Conservation (phyloP, 2,797 vertebrate genomes). For the Momotus momota region DNA sequence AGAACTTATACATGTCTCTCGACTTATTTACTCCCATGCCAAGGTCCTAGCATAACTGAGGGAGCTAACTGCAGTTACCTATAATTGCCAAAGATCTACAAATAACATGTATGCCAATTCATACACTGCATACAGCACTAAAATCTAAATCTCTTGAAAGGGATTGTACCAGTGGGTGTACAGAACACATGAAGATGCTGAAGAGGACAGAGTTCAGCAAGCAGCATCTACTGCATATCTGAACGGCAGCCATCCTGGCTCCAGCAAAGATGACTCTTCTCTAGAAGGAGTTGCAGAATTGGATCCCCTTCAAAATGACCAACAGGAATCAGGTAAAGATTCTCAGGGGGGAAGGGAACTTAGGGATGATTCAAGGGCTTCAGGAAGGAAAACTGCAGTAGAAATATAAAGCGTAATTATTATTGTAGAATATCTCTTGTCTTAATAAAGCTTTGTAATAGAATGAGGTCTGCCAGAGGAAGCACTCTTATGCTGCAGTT, state of each 20-base stretch:
- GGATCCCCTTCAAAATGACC: conserved; percentile 72
- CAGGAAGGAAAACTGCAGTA: not conserved
- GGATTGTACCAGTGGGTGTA: conserved; percentile 91
- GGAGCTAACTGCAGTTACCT: not conserved
- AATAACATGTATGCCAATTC: not conserved
- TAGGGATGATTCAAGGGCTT: not conserved
- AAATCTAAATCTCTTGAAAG: conserved; percentile 72
- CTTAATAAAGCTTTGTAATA: not conserved
- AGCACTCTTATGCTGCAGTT: not conserved
- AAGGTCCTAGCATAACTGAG: not conserved
- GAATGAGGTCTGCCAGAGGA: not conserved
- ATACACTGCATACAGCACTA: not conserved
- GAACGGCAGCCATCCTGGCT: conserved; percentile 28
- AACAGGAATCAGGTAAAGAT: conserved; percentile 85
- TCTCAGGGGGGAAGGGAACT: not conserved
- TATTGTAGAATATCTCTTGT: not conserved
- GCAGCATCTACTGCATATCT: conserved; percentile 61
- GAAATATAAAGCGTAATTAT: not conserved
- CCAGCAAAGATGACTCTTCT: conserved; percentile 8
- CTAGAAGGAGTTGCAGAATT: conserved; percentile 79
- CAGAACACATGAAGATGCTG: conserved; percentile 90
- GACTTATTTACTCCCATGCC: not conserved
- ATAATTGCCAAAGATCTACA: not conserved
- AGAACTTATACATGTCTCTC: not conserved
- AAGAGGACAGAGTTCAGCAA: conserved; percentile 81